These are phyloP conservation scores for Neosilurus mollespiculum DNA, from an alignment of 2,797 vertebrate genomes.

Conservation along the genomic window DNA sequence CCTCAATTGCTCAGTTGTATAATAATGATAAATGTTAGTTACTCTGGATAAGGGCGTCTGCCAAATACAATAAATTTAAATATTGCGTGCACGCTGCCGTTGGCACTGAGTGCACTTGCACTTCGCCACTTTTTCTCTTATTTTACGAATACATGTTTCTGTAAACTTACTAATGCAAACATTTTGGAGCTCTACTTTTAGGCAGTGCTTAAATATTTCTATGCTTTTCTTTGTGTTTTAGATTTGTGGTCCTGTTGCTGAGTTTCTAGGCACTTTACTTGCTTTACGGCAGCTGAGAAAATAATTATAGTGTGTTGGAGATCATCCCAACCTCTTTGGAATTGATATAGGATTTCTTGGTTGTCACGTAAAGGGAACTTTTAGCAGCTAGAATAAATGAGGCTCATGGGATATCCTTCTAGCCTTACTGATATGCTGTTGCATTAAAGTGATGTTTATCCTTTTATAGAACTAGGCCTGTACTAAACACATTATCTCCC, in stretches of 20 bases:
- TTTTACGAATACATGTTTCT: too few species aligned
- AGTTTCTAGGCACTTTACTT: neutral
- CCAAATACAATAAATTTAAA: too few species aligned
- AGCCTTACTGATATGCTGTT: neutral
- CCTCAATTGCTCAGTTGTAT: too few species aligned
- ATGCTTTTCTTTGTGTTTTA: neutral
- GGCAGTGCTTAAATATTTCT: neutral
- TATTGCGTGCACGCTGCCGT: too few species aligned
- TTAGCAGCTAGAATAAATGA: neutral
- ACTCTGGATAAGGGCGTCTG: too few species aligned
- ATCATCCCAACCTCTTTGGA: neutral
- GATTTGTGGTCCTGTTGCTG: neutral
- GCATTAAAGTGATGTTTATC: neutral
- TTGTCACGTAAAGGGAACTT: neutral
- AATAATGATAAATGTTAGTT: too few species aligned
- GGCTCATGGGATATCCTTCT: neutral
- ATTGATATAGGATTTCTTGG: neutral
- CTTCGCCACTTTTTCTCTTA: too few species aligned
- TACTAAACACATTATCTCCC: neutral
- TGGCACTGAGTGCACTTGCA: too few species aligned
- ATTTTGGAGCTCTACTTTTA: too few species aligned
- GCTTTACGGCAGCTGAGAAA: neutral
- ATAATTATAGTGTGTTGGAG: neutral
- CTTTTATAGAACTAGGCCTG: neutral
- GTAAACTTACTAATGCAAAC: too few species aligned